Evolutionary conservation across 2,888 invertebrate genomes (phyloP), one percentile per base, ranked within the genome.

Genomic region (Chromoteleia sp.): DNA sequence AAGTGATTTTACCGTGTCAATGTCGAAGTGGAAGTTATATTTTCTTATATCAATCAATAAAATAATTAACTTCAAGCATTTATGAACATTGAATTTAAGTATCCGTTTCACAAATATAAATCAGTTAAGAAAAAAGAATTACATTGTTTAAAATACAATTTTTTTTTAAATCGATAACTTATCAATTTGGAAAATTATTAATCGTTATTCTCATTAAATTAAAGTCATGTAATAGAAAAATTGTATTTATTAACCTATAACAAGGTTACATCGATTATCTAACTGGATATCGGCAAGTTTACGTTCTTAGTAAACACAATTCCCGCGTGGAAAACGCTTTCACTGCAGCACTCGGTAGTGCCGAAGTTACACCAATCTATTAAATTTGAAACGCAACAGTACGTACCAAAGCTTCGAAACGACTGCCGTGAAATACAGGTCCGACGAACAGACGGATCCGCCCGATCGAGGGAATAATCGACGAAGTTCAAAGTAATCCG

Each of bases 401-500:
- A 52, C 33, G 45, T 14, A 48, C 8, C 39, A 36, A 19, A 56
- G 14, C 29, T 12, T 2, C 17, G 2, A 54, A 68, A 43, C 29
- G 33, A 58, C n/a, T n/a, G n/a, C n/a, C n/a, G n/a, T n/a, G n/a
- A n/a, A n/a, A n/a, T n/a, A n/a, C n/a, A 33, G 41, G 56, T 65
- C 39, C 33, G 29, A 3, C 2, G n/a, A 14, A 61, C 19, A 61
- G 43, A 14, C 30, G 15, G 8, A 17, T 7, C 19, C 41, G n/a
- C 15, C 10, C 39, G 45, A 33, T 36, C 25, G 29, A 30, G 19
- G 5, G 56, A 39, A 77, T 70, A 61, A 61, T 70, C 43, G 41
- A 25, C 8, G 15, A 58, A 54, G 48, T 41, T 17, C 17, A 78
- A 70, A 56, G 56, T 77, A 77, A 70, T 52, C 68, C 43, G 5